Evolutionary conservation across 2,888 invertebrate genomes (phyloP).

Genomic region (Icerya purchasi): DNA sequence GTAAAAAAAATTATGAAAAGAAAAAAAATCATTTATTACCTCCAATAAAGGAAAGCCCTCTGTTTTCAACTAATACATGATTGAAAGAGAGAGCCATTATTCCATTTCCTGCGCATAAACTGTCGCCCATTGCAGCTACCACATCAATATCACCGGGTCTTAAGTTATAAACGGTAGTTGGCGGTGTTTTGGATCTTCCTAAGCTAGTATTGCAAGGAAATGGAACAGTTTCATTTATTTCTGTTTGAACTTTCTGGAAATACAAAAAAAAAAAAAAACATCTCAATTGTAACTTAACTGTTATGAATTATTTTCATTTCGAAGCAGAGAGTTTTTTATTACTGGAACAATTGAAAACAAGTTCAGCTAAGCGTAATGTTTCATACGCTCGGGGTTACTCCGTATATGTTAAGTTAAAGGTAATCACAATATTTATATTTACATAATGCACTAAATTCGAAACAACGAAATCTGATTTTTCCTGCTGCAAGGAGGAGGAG

Average conservation of each 20-base stretch:
- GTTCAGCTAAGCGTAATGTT: no score
- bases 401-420: no score
- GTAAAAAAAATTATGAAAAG: not conserved
- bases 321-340: no score
- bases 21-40: conserved; percentile 22
- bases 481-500: no score
- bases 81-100: conserved; percentile 28
- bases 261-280: conserved; percentile 1
- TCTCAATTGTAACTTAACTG: no score
- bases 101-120: conserved; percentile 35
- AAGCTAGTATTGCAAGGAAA: conserved; percentile 26
- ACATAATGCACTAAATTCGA: no score
- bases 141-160: conserved; percentile 40
- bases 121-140: conserved; percentile 37
- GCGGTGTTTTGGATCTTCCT: conserved; percentile 24
- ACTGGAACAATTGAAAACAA: no score
- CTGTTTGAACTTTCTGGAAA: conserved; percentile 21
- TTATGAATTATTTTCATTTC: no score
- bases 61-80: conserved; percentile 28
- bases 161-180: conserved; percentile 33
- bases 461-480: no score
- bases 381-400: no score
- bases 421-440: no score
- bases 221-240: conserved; percentile 20
- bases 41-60: conserved; percentile 29